Base-by-base conservation (phyloP, 2,113 vertebrate genomes). In the Spea multiplicata region DNA sequence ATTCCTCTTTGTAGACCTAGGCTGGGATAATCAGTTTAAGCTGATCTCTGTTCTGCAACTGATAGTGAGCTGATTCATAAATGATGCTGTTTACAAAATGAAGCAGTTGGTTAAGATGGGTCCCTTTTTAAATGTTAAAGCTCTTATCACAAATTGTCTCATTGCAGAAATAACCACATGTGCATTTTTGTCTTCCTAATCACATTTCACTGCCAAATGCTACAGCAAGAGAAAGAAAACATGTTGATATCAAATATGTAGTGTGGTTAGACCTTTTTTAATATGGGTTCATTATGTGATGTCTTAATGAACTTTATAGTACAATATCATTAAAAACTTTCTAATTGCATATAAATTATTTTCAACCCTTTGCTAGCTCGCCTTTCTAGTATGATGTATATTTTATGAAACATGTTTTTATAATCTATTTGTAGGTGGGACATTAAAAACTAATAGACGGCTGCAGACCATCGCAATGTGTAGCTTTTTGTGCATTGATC, bases 311-410 rank as follows among this genome's bases (percentile, higher is more conserved):
- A 45, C 65, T 67, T 44, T 46, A 67, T 17, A 6, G n/a, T 17
- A 64, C 55, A 59, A 59, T 13, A 59, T 59, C 10, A 59, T 59
- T 59, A 59, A 59, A 30, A 64, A 64, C 61, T 64, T 64, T 64
- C n/a, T 13, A 13, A 64, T 30, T 30, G 17, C 17, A 9, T 16
- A 64, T 64, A 8, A 64, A 17, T 5, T 30, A 64, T 64, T 64
- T 64, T 14, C 9, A 30, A 17, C 9, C 17, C 61, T 64, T 64
- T 17, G 61, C 61, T 64, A 5, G 13, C 61, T 9, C 2, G 61
- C n/a, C 61, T 64, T 16, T 6, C 16, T 64, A 30, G 16, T 16
- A 64, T 59, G 55, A 59, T 59, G 10, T 59, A 59, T 59, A 59
- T 59, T 59, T 59, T 4, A 59, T 59, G 10, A 13, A 59, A 59